Percentiles rank a stretch among this genome's conserved stretches.
phyloP scores from a whole-genome alignment of 2,113 vertebrate genomes.

The human region DNA sequence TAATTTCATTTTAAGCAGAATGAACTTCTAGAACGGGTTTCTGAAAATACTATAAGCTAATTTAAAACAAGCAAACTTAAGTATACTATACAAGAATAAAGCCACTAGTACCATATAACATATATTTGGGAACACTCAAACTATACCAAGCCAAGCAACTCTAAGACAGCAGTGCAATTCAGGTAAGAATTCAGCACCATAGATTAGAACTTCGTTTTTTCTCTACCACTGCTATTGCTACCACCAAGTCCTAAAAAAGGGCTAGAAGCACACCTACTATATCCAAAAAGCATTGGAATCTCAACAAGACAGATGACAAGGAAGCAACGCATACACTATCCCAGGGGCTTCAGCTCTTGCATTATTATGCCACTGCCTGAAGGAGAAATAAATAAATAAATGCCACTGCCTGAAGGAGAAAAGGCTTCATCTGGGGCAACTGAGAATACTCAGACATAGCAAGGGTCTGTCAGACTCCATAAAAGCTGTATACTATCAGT shows the following conservation, averaged over 20 bases:
- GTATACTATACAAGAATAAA: conserved; percentile 32
- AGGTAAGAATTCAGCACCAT: conserved; percentile 31
- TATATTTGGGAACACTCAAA: conserved; percentile 59
- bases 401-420: background rate
- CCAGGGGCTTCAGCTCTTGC: conserved; percentile 53
- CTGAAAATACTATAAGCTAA: conserved; percentile 73
- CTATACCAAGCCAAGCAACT: conserved; percentile 68
- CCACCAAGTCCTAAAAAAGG: conserved; percentile 59
- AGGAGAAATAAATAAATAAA: conserved; percentile 49
- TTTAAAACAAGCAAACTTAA: conserved; percentile 77
- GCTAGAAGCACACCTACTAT: conserved; percentile 67
- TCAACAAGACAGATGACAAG: conserved; percentile 52
- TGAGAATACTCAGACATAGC: conserved; percentile 69
- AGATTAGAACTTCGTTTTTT: conserved; percentile 53
- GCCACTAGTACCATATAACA: background rate
- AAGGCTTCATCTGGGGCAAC: conserved; percentile 45
- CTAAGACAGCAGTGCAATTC: conserved; percentile 52
- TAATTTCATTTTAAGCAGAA: conserved; percentile 34
- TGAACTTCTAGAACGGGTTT: conserved; percentile 60
- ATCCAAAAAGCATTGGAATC: conserved; percentile 68
- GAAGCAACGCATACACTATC: conserved; percentile 55
- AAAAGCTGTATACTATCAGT: conserved; percentile 63
- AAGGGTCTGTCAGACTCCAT: conserved; percentile 74
- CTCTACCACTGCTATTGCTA: conserved; percentile 3
- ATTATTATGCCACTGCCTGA: conserved; percentile 28